These are phyloP conservation scores for Hyposoter didymator DNA, from an alignment of 2,888 invertebrate species.

Conservation along the genomic window DNA sequence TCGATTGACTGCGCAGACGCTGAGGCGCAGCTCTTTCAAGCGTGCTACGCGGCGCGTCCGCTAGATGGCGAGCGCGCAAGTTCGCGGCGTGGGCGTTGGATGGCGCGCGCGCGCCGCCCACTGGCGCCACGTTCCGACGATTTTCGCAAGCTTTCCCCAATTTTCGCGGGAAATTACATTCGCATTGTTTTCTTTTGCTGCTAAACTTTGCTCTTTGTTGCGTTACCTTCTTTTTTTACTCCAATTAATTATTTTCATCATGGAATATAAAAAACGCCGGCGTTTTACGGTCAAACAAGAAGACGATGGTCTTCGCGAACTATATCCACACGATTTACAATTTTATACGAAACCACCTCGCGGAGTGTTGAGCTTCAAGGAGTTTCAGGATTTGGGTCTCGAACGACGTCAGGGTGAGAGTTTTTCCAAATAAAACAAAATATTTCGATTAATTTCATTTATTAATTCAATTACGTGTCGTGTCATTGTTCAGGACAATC, in stretches of 20 bases:
- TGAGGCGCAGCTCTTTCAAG: background rate
- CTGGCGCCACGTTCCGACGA: background rate
- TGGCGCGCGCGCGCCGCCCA: background rate
- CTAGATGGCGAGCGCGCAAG: slow-evolving; percentile 18
- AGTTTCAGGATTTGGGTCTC: slow-evolving; percentile 94
- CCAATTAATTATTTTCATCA: slow-evolving; percentile 4
- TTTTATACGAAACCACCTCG: slow-evolving; percentile 92
- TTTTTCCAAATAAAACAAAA: background rate
- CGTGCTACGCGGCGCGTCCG: background rate
- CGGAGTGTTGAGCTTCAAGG: slow-evolving; percentile 90
- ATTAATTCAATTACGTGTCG: background rate
- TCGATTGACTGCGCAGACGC: background rate
- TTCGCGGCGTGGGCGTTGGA: slow-evolving; percentile 11
- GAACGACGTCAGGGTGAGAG: slow-evolving; percentile 90
- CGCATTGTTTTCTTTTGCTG: background rate
- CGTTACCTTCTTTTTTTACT: background rate
- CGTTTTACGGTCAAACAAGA: slow-evolving; percentile 59
- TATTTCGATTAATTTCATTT: background rate
- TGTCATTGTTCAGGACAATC: background rate
- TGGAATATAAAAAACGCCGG: slow-evolving; percentile 65
- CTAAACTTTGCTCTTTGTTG: background rate
- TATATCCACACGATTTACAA: slow-evolving; percentile 88
- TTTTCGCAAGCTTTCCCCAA: background rate
- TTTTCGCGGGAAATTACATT: slow-evolving; percentile 15
- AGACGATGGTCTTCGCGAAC: slow-evolving; percentile 84